Evolutionary conservation across 2,888 invertebrate genomes (phyloP).

Genomic region (Esperia sulphurella): DNA sequence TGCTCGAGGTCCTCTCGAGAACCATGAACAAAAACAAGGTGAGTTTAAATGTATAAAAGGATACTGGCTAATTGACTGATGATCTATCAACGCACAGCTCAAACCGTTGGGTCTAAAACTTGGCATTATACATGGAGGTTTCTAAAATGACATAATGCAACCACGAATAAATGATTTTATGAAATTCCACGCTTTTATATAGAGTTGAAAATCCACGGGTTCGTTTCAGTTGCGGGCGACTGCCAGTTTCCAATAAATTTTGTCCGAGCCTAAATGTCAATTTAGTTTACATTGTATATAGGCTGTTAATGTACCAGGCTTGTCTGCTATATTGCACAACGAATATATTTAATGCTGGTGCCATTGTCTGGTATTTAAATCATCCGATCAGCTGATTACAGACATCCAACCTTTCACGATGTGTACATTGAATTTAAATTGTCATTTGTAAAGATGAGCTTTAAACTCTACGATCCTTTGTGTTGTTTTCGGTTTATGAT

Average conservation of each 20-base stretch:
- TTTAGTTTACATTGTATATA: slow-evolving; percentile 46
- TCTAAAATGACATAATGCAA: too few species aligned
- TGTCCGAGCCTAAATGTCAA: slow-evolving; percentile 47
- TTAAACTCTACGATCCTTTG: neutral
- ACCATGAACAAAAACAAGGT: too few species aligned
- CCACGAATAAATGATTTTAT: too few species aligned
- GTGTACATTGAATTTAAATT: slow-evolving; percentile 23
- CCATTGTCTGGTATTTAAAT: slow-evolving; percentile 71
- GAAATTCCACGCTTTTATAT: too few species aligned
- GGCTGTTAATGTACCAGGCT: slow-evolving; percentile 19
- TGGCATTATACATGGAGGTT: too few species aligned
- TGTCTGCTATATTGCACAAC: slow-evolving; percentile 30
- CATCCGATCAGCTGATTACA: slow-evolving; percentile 65
- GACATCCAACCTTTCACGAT: slow-evolving; percentile 73
- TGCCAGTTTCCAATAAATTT: neutral
- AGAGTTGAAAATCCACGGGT: neutral
- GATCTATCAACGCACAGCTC: too few species aligned
- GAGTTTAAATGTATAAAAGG: too few species aligned
- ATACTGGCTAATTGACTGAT: too few species aligned
- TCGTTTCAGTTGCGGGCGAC: neutral
- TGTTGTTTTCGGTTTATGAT: neutral
- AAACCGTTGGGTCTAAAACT: too few species aligned
- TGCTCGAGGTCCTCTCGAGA: too few species aligned
- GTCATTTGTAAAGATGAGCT: slow-evolving; percentile 8
- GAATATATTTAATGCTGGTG: slow-evolving; percentile 42